Base-by-base conservation (phyloP, 2,797 vertebrate genomes). In the Karalla daura region DNA sequence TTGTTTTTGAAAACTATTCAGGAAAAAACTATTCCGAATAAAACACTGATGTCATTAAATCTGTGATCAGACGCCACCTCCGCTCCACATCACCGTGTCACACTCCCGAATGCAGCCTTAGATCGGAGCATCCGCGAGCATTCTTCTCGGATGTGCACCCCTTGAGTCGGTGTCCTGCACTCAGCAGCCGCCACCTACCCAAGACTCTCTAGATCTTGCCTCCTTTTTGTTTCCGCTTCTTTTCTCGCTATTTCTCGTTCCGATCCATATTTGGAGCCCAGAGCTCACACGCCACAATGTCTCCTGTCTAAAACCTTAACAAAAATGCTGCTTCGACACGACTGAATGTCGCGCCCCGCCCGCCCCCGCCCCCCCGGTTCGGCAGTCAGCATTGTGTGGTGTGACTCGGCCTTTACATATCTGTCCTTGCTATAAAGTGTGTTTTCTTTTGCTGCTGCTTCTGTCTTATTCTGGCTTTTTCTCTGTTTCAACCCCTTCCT, bases 361-460 rank as follows among this genome's bases (percentile, higher is more conserved):
- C 51, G 51, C 50, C 61, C 59, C 60, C 74, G 47, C 47, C 44
- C 13, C 24, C 18, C 13, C 3, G 33, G 46, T 63, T 69, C 69
- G 74, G 63, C 76, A 66, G 72, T 54, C 55, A 80, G 78, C 78
- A 59, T 81, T 81, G 80, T 86, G 83, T 86, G 70, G 74, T 69
- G 78, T 78, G 83, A 76, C 76, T 56, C 70, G 75, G 82, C 70
- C 56, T 87, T 75, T 65, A 75, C 45, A 74, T 47, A 58, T 47
- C 62, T 72, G 40, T 83, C 81, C 73, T 76, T 79, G 56, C 77
- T 54, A 54, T 82, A 45, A 85, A 84, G 78, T 90, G 61, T 89
- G 67, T 81, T 86, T n/a, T 86, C 68, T 86, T 82, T 86, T 91
- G 85, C 88, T 88, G 76, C 84, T 86, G 81, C 86, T 86, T 89